A percentile compares a stretch with the other conserved stretches of the same genome.
Conservation (phyloP, 2,888 invertebrate genomes). For the Acleris laterana region DNA sequence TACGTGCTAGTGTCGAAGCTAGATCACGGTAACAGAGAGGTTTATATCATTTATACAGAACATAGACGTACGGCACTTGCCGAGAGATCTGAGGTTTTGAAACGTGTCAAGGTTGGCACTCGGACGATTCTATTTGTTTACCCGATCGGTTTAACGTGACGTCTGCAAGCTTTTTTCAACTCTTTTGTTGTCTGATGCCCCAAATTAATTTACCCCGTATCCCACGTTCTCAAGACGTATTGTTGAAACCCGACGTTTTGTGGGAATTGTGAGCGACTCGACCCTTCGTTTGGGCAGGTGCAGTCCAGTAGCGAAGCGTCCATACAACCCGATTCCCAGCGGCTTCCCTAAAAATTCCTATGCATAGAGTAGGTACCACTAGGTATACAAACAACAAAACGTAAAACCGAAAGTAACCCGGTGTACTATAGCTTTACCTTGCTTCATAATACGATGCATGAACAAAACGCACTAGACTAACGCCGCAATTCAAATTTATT, state of each 20-base stretch:
- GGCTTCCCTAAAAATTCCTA: no score
- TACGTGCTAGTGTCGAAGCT: conserved; percentile 54
- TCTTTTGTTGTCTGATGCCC: conserved; percentile 15
- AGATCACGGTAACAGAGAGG: conserved; percentile 55
- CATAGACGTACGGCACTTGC: conserved; percentile 11
- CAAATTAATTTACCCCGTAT: conserved; percentile 13
- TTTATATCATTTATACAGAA: conserved; percentile 48
- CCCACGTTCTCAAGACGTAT: conserved; percentile 6
- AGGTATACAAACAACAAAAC: no score
- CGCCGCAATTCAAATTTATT: no score
- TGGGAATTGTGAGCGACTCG: conserved; percentile 14
- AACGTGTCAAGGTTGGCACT: conserved; percentile 28
- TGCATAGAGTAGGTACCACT: no score
- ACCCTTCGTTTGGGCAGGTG: conserved; percentile 32
- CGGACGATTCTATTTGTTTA: conserved; percentile 30
- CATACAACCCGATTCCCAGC: no score
- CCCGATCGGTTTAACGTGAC: conserved; percentile 10
- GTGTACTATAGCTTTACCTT: no score
- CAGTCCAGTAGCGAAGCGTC: no score
- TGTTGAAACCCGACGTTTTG: conserved; percentile 14
- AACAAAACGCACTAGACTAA: no score
- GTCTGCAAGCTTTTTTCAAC: conserved; percentile 7
- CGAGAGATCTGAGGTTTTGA: conserved; percentile 33
- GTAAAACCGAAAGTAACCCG: no score
- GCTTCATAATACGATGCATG: no score